Evolutionary conservation across 2,797 vertebrate genomes (phyloP), one percentile per base, ranked within the genome.

Genomic region (Halcyon badia): DNA sequence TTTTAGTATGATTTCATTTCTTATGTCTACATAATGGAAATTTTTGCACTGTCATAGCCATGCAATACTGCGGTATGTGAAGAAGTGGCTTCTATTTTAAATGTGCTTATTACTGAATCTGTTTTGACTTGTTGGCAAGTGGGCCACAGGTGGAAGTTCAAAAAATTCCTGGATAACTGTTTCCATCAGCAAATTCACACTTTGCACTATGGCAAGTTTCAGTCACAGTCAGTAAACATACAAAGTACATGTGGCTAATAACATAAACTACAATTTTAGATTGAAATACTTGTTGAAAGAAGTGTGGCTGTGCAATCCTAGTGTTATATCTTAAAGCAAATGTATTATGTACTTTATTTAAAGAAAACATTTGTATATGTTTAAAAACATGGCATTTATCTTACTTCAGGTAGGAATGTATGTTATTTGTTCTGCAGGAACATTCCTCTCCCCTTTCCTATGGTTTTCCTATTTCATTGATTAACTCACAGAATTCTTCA

Each of bases 51-150:
- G 46, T 21, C 13, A 5, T 78, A 81, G 49, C 44, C 22, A 9
- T 33, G 41, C 52, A 60, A 57, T 17, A 37, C 18, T 31, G 31
- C 19, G 4, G 4, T 22, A 19, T 62, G 16, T 54, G 48, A 82
- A 82, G 64, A 83, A 56, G 13, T 20, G 70, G 17, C 7, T 85
- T 66, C 87, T 89, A 19, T 49, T 82, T 89, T 28, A 75, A 57
- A 42, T 24, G 37, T 85, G 6, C 24, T 81, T 56, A 49, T 81
- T 39, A 39, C 41, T 81, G 49, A 37, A 26, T 70, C 28, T 78
- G 11, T 64, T 87, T 89, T 71, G 41, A 39, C 26, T 64, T 19
- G 0, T 31, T 88, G 52, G 16, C 49, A 65, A 52, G 5, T 81
- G 72, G 24, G 33, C 72, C 41, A 26, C 41, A 49, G 52, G 44